A percentile compares a stretch with the other conserved stretches of the same genome.
Evolutionary conservation across 2,113 vertebrate species (phyloP).

Genomic region (Damaliscus lunatus): DNA sequence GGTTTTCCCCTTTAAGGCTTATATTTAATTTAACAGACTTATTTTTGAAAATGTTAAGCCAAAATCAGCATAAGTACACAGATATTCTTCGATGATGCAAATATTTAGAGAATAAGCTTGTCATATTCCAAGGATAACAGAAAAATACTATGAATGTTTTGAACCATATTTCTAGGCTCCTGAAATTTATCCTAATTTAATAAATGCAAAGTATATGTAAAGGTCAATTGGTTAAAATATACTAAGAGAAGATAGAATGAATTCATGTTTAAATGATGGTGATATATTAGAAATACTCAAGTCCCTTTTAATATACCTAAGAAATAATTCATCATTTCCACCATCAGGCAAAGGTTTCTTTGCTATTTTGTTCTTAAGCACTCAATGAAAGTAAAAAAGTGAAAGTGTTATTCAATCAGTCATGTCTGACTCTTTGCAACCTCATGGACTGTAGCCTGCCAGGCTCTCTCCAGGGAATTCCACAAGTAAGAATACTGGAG

Average conservation of each 20-base stretch:
- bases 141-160: constrained; percentile 53
- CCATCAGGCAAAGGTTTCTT: not conserved
- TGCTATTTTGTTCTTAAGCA: not conserved
- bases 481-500: not conserved
- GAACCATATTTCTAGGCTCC: constrained; percentile 68
- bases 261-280: constrained; percentile 61
- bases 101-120: constrained; percentile 71
- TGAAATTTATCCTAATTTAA: constrained; percentile 72
- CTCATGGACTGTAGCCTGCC: not conserved
- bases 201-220: constrained; percentile 74
- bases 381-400: not conserved
- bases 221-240: constrained; percentile 73
- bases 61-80: constrained; percentile 71
- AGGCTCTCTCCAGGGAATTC: not conserved
- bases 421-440: not conserved
- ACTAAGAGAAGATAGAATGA: constrained; percentile 61
- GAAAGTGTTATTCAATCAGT: not conserved
- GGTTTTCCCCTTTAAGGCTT: constrained; percentile 56
- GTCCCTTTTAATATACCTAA: not conserved
- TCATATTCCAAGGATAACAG: constrained; percentile 64
- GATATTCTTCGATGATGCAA: constrained; percentile 54
- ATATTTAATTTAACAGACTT: constrained; percentile 64
- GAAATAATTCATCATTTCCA: not conserved
- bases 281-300: constrained; percentile 37
- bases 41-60: constrained; percentile 74